Base-by-base conservation (phyloP, 2,888 invertebrate genomes). In the Pantelozetes paolii region DNA sequence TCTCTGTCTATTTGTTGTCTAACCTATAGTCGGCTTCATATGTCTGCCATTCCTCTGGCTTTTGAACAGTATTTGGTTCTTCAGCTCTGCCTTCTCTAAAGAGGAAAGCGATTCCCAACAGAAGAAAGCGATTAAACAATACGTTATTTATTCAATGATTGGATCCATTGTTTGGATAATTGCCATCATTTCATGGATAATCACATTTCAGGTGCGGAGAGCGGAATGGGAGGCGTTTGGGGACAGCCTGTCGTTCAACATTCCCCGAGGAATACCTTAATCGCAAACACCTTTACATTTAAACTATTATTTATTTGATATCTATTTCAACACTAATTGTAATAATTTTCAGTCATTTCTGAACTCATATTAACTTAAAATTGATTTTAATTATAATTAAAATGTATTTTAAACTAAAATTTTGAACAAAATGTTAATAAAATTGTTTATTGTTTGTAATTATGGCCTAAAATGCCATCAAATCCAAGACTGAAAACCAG, bases 51-150 rank as follows among this genome's bases (percentile, higher is more conserved):
- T 76, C n/a, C 45, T 76, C 11, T 76, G 76, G 76, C 6, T 75
- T 11, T 50, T 76, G 3, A 76, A 76, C 62, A 59, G 71, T 3
- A n/a, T 72, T 45, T 76, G 76, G 76, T 76, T 76, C 36, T 77
- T 74, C 40, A 26, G 36, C 9, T 18, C 13, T 40, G 75, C 72
- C 5, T 75, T 71, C 64, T 20, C n/a, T 15, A 50, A 70, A 11
- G 54, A 74, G 23, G 30, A 20, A n/a, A n/a, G n/a, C n/a, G n/a
- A 8, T 36, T 36, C 36, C 36, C 36, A 36, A 36, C 36, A 36
- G 18, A 71, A 57, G 26, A 45, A 42, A 36, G 3, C 30, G 42
- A 72, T 76, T 20, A 50, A 62, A 2, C 5, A 15, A 5, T 76
- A 50, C n/a, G 72, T 75, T 13, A 45, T 36, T 6, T 59, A 28